phyloP scores from a whole-genome alignment of 1,140 invertebrate species.

The Calliphora vicina region DNA sequence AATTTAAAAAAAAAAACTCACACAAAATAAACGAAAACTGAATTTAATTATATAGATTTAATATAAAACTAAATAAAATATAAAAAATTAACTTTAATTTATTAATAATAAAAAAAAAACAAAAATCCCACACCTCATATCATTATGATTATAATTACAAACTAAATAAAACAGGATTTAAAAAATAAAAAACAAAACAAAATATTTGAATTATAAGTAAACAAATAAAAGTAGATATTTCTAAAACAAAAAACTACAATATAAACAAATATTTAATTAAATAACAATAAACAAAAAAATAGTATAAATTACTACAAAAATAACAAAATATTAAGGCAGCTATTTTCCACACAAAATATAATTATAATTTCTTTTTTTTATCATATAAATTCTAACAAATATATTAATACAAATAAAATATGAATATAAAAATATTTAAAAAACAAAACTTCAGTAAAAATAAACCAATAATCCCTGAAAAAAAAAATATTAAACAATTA shows the following conservation, averaged over 20 bases:
- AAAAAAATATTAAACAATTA: not conserved
- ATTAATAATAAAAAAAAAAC: not conserved
- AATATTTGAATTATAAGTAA: not conserved
- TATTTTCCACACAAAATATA: constrained; percentile 18
- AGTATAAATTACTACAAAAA: constrained; percentile 40
- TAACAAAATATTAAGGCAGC: constrained; percentile 36
- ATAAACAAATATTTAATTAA: not conserved
- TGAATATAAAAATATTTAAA: not conserved
- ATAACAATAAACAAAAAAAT: constrained; percentile 39
- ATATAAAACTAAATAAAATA: not conserved
- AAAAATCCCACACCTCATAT: not conserved
- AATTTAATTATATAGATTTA: constrained; percentile 4
- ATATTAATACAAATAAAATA: not conserved
- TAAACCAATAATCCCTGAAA: not conserved
- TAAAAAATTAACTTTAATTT: not conserved
- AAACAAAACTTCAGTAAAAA: not conserved
- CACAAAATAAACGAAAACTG: constrained; percentile 13
- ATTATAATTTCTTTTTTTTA: constrained; percentile 17
- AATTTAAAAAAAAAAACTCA: not conserved
- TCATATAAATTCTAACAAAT: not conserved
- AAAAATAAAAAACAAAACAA: not conserved
- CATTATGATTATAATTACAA: not conserved
- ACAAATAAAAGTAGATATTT: constrained; percentile 2
- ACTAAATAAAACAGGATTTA: not conserved
- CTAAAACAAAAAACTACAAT: not conserved